A percentile compares a stretch with the other conserved stretches of the same genome.
Evolutionary conservation across 2,888 invertebrate genomes (phyloP).

Genomic region (Venustoraphidia nigricollis): DNA sequence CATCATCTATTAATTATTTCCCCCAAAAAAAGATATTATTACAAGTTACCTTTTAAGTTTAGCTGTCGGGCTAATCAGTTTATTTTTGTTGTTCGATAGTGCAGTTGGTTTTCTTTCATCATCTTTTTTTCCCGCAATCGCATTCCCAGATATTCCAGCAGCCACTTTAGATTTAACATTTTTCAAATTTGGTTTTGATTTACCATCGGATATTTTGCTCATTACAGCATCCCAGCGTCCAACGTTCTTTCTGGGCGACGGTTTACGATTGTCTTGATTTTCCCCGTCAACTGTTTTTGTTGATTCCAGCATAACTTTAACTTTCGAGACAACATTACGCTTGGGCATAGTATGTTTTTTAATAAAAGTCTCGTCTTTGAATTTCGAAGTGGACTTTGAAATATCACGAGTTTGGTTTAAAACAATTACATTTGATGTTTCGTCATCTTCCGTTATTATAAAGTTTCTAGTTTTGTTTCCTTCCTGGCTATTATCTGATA

Average conservation of each 20-base stretch:
- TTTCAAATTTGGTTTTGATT: slow-evolving; percentile 54
- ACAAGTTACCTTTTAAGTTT: slow-evolving; percentile 34
- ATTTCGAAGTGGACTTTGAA: slow-evolving; percentile 8
- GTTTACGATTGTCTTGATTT: slow-evolving; percentile 39
- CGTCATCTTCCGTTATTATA: slow-evolving; percentile 7
- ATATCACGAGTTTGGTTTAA: too few relatives aligned
- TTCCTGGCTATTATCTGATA: slow-evolving; percentile 35
- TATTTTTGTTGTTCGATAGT: slow-evolving; percentile 7
- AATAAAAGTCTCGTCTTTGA: slow-evolving; percentile 32
- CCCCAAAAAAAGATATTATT: too few relatives aligned
- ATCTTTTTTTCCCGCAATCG: slow-evolving; percentile 9
- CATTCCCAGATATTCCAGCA: slow-evolving; percentile 32
- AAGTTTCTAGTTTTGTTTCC: slow-evolving; percentile 11
- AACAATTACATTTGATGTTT: too few relatives aligned
- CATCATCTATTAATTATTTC: too few relatives aligned
- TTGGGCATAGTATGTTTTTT: slow-evolving; percentile 69
- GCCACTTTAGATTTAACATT: slow-evolving; percentile 80
- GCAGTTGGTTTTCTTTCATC: not conserved
- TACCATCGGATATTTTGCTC: slow-evolving; percentile 62
- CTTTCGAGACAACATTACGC: slow-evolving; percentile 58
- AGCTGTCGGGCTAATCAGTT: slow-evolving; percentile 13
- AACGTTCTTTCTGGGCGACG: slow-evolving; percentile 33
- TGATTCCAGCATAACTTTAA: slow-evolving; percentile 53
- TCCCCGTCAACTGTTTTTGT: slow-evolving; percentile 34
- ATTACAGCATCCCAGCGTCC: slow-evolving; percentile 74